These are phyloP conservation scores for Crocallis elinguaria DNA, from an alignment of 2,888 invertebrate species.

Conservation along the genomic window DNA sequence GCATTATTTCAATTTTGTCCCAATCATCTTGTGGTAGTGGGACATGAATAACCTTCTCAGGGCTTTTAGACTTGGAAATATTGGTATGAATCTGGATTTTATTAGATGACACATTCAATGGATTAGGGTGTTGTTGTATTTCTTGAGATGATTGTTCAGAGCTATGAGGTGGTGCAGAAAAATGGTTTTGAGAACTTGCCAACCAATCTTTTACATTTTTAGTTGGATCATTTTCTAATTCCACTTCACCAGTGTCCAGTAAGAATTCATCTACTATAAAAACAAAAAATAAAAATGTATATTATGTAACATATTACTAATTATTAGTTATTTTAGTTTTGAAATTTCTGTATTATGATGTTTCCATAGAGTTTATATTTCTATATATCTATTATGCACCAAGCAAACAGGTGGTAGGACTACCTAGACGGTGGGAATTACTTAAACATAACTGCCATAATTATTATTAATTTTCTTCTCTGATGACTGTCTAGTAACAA, in stretches of 20 bases:
- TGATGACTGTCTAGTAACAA: no score
- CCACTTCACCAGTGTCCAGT: slow-evolving; percentile 46
- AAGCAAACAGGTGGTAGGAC: no score
- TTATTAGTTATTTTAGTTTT: no score
- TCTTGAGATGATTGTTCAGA: slow-evolving; percentile 57
- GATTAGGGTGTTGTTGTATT: slow-evolving; percentile 34
- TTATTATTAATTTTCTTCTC: no score
- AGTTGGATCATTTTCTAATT: slow-evolving; percentile 53
- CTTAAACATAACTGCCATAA: no score
- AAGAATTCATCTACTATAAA: slow-evolving; percentile 67
- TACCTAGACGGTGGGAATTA: no score
- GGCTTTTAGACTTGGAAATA: slow-evolving; percentile 47
- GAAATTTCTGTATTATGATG: no score
- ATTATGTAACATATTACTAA: no score
- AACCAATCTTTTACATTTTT: slow-evolving; percentile 75
- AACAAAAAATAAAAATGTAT: not conserved
- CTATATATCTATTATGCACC: no score
- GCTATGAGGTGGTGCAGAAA: slow-evolving; percentile 61
- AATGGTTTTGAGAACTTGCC: slow-evolving; percentile 71
- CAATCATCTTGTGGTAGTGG: slow-evolving; percentile 68
- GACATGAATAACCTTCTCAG: slow-evolving; percentile 51
- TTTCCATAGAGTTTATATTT: no score
- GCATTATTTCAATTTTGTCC: slow-evolving; percentile 73
- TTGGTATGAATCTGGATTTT: slow-evolving; percentile 62
- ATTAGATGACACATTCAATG: slow-evolving; percentile 53